These are phyloP conservation scores for Procambarus virginalis DNA, from an alignment of 1,140 invertebrate species.

Conservation along the genomic window DNA sequence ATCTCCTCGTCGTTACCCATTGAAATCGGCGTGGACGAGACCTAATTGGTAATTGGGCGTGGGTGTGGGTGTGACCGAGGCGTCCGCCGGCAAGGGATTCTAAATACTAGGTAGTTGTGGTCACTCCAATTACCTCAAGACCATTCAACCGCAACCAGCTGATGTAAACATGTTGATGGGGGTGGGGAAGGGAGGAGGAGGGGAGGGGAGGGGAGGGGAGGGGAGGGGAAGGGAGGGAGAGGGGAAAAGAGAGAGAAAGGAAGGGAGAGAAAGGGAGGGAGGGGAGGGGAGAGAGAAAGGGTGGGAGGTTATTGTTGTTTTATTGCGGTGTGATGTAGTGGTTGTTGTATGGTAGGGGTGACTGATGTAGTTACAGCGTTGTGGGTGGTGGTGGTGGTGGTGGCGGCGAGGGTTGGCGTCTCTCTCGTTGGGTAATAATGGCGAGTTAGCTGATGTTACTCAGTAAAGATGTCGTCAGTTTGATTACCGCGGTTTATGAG, in stretches of 20 bases:
- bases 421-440: too few relatives aligned
- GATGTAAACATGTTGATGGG: constrained; percentile 5
- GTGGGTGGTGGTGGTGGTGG: not conserved
- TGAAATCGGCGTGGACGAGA: constrained; percentile 5
- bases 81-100: constrained; percentile 13
- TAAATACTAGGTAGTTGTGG: constrained; percentile 45
- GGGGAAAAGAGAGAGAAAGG: not conserved
- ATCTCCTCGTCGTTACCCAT: not conserved
- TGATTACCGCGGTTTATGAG: too few relatives aligned
- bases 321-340: too few relatives aligned
- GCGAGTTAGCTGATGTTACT: not conserved
- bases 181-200: not conserved
- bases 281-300: not conserved
- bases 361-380: not conserved
- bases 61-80: not conserved
- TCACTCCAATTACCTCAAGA: constrained; percentile 19
- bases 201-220: not conserved
- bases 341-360: not conserved
- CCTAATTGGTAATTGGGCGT: constrained; percentile 48
- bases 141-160: not conserved
- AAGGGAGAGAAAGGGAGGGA: not conserved
- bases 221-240: not conserved
- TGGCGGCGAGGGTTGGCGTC: not conserved
- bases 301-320: too few relatives aligned
- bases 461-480: too few relatives aligned